Evolutionary conservation across 2,888 invertebrate species (phyloP), one percentile per base, ranked within the genome.

Genomic region (Lasius platythorax): DNA sequence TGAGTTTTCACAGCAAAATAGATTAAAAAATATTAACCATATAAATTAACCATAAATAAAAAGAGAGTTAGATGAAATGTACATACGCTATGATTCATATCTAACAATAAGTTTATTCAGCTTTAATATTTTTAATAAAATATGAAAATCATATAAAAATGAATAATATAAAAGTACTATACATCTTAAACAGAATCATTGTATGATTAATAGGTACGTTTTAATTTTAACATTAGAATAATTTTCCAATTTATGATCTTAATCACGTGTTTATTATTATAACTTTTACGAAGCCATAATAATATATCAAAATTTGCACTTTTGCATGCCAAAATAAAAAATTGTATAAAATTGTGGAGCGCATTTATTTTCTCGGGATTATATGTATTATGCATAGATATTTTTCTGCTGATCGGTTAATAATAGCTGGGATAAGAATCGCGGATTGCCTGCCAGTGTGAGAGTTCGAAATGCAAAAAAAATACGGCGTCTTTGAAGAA

Each of bases 401-500:
- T 37, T 68, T 67, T 58, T 68, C 43, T 58, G 9, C n/a, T 50
- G 67, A 67, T 67, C 30, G 12, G 3, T 30, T n/a, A 78, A 43
- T 53, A 23, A 33, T 64, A 12, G 8, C 33, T 56, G 15, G 2
- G n/a, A 30, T 53, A 75, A 75, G 15, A n/a, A 43, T 40, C 5
- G 28, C 50, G 30, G 9, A 61, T 28, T 74, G n/a, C 40, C 9
- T 40, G 56, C 30, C 28, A 5, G 66, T 76, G n/a, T 56, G 58
- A 56, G n/a, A 78, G 15, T 43, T n/a, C 15, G 64, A 12, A 70
- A 79, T 61, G 46, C 30, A 53, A 50, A 76, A 63, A 74, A 61
- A 85, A 70, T 74, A 68, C 23, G n/a, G 15, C 8, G 12, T 67
- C 33, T 67, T 58, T 40, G 43, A 37, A 56, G 78, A 75, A 79